Evolutionary conservation across 2,113 vertebrate genomes (phyloP), one percentile per base, ranked within the genome.

Genomic region (Steatornis caripensis): DNA sequence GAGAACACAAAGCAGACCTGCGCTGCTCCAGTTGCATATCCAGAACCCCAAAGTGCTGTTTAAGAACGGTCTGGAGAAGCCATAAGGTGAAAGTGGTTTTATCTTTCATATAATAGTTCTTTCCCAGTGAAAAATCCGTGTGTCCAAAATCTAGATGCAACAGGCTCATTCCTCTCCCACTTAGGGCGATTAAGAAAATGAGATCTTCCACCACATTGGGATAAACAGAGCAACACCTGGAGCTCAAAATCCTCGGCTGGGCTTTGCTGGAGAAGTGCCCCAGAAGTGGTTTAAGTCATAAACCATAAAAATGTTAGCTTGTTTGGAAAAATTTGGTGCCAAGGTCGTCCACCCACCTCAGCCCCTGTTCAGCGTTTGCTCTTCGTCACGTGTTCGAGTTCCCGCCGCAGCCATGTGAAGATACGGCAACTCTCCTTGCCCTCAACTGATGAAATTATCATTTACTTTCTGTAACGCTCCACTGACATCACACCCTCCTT

Each of bases 371-470:
- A 37, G 14, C 6, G 1, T 32, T 26, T 51, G 21, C 11, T 45
- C 27, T 39, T 68, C 13, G 26, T 69, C 26, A 32, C 26, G 3
- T 4, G 5, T 23, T 34, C 75, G 18, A 39, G 27, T n/a, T 39
- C 37, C 27, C 29, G 5, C 43, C 46, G 15, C 48, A 30, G 15
- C 19, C 65, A 12, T 16, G 10, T 7, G 27, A 51, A 81, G 51
- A 11, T 20, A 5, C 34, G 9, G 27, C 46, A 53, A 3, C 10
- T 46, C 58, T 46, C 34, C 57, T 16, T 24, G 17, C 61, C 39
- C 24, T 23, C 53, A 34, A 1, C 5, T 8, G 53, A 20, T 6
- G 29, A 36, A 66, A 1, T 19, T 3, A 7, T 37, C 18, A 4
- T 29, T 53, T 29, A 29, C 9, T 29, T 34, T 66, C 45, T 27